phyloP scores from a whole-genome alignment of 30 jellyfish, hydroid and myxozoan species.

The Catostylus mosaicus region DNA sequence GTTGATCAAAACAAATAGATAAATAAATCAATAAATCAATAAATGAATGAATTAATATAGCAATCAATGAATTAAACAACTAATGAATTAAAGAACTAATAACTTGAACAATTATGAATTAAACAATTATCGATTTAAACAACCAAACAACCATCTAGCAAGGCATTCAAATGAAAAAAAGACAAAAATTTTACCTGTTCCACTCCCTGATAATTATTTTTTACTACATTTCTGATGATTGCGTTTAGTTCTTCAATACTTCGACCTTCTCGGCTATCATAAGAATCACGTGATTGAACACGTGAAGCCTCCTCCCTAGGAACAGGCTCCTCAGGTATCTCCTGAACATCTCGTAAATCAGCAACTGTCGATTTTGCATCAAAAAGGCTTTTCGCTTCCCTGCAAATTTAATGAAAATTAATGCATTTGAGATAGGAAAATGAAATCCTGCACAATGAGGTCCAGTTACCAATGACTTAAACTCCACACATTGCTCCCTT shows the following conservation, averaged over 20 bases:
- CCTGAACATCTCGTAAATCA: slow-evolving; percentile 57
- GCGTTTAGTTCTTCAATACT: slow-evolving; percentile 61
- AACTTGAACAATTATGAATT: too few species aligned
- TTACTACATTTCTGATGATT: slow-evolving; percentile 44
- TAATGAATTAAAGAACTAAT: too few species aligned
- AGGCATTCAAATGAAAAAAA: neutral
- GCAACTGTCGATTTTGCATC: slow-evolving; percentile 76
- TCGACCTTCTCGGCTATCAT: slow-evolving; percentile 78
- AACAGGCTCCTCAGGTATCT: slow-evolving; percentile 30
- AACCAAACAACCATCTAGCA: neutral
- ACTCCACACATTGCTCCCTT: too few species aligned
- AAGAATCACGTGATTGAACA: slow-evolving; percentile 43
- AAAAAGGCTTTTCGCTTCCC: slow-evolving; percentile 82
- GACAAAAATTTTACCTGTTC: slow-evolving; percentile 50
- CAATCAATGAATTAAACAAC: too few species aligned
- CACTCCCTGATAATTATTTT: slow-evolving; percentile 60
- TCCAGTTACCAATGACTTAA: too few species aligned
- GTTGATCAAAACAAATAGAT: neutral
- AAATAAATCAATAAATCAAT: neutral
- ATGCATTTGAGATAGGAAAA: too few species aligned
- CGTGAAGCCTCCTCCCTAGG: slow-evolving; percentile 53
- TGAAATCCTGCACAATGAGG: too few species aligned
- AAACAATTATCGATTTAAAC: neutral
- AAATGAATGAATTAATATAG: too few species aligned
- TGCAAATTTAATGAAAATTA: neutral